These are phyloP conservation scores for Diadumene lineata DNA, from an alignment of 92 coral and sea anemone species.

Conservation along the genomic window DNA sequence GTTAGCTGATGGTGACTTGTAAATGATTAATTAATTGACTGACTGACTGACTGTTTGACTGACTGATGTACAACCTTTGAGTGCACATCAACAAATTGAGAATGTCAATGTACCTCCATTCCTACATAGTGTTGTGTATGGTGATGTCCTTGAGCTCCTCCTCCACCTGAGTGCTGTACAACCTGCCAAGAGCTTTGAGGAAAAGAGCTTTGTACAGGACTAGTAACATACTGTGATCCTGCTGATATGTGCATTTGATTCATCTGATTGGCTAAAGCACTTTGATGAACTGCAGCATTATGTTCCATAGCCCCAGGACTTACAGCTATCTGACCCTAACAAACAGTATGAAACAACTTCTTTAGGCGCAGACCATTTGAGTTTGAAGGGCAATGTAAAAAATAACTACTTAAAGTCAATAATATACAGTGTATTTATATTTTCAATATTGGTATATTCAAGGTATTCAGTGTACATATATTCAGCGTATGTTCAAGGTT, in stretches of 20 bases:
- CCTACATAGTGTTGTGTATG: slow-evolving; percentile 61
- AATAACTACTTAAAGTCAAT: no score
- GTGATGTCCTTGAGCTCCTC: slow-evolving; percentile 60
- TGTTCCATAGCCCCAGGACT: slow-evolving; percentile 67
- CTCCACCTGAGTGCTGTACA: slow-evolving; percentile 70
- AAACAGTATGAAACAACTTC: neutral
- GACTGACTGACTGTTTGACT: no score
- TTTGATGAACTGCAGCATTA: slow-evolving; percentile 72
- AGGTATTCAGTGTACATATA: no score
- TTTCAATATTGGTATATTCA: no score
- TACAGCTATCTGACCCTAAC: slow-evolving; percentile 74
- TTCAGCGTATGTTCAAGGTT: no score
- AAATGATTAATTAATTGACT: no score
- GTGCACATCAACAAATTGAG: neutral
- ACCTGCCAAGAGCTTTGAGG: slow-evolving; percentile 91
- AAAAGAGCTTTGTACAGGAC: slow-evolving; percentile 86
- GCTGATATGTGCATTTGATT: slow-evolving; percentile 94
- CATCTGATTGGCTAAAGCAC: slow-evolving; percentile 83
- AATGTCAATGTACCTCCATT: no score
- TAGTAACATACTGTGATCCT: slow-evolving; percentile 79
- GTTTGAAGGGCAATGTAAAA: no score
- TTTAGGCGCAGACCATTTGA: neutral
- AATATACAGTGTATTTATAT: no score
- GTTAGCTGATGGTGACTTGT: no score
- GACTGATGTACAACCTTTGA: neutral